Base-by-base conservation (phyloP, 53 echinoderm and acorn worm genomes). In the Echinarachnius parma region DNA sequence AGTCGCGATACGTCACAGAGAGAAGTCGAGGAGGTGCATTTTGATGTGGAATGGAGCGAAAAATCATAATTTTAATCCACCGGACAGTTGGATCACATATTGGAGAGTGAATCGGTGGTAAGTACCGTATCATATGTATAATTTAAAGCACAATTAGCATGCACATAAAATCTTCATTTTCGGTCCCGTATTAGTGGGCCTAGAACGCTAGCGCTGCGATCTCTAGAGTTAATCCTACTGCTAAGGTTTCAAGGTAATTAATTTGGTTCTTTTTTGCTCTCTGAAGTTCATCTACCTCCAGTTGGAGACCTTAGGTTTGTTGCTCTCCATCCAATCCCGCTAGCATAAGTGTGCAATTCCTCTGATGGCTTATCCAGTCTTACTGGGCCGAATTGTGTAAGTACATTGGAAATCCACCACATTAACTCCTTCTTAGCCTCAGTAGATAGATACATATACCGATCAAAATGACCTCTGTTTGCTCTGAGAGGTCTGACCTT, bases 241-340 rank as follows among this genome's bases (percentile, higher is more conserved):
- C 86, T 29, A 78, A 26, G n/a, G 66, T 60, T 68, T 86, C 86
- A 9, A 81, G 58, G 42, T 69, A 77, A 52, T 78, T 77, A n/a
- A 86, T 86, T 24, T 81, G 27, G 52, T 81, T 48, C 14, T 34
- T 15, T 16, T 76, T 18, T 44, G 62, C 69, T 13, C 23, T 75
- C 25, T 39, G 44, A 18, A 69, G 46, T 67, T 77, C 81, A 86
- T 3, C 86, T 55, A 10, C 86, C 81, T 47, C 86, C 86, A 42
- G 66, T 86, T 30, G 72, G 52, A 0, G n/a, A 28, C 10, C 3
- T 2, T 16, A 52, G 64, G 26, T 70, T 50, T 18, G 78, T 69
- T 26, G 75, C 89, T 11, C 89, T 82, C 81, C 89, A 89, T 1
- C 84, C 89, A 4, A 36, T 28, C 46, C 61, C 57, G 48, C 80